Percentiles rank a stretch among this genome's conserved stretches.
phyloP scores from a whole-genome alignment of 2,797 vertebrate species.

The Cephalopachus bancanus region DNA sequence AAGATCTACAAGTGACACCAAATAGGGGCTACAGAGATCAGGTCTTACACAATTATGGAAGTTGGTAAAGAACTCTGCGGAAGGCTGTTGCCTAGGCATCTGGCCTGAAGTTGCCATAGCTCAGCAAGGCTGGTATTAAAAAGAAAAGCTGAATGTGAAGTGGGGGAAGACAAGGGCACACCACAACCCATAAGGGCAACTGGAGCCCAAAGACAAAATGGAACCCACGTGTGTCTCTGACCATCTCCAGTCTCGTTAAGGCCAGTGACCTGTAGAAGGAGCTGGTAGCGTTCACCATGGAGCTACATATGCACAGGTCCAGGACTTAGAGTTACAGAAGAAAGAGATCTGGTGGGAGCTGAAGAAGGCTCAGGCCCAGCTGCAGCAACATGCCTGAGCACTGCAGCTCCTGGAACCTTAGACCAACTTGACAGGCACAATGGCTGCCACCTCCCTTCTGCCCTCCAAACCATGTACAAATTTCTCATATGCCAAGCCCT shows the following conservation, averaged over 20 bases:
- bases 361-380: background rate
- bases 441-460: background rate
- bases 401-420: background rate
- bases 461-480: background rate
- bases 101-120: background rate
- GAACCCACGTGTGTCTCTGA: background rate
- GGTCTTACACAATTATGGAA: background rate
- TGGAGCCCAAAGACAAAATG: background rate
- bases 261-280: background rate
- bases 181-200: background rate
- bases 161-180: background rate
- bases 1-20: background rate
- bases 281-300: background rate
- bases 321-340: background rate
- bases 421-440: background rate
- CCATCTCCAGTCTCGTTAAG: background rate
- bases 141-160: background rate
- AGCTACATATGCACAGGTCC: background rate
- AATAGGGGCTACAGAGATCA: background rate
- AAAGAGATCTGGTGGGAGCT: background rate
- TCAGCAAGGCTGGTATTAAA: background rate
- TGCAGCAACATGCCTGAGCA: accelerated
- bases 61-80: background rate
- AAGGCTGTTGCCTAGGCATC: background rate
- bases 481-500: background rate